Percentiles rank a stretch among this genome's conserved stretches.
phyloP scores from a whole-genome alignment of 2,888 invertebrate species.

The Nipponacmea schrenckii region DNA sequence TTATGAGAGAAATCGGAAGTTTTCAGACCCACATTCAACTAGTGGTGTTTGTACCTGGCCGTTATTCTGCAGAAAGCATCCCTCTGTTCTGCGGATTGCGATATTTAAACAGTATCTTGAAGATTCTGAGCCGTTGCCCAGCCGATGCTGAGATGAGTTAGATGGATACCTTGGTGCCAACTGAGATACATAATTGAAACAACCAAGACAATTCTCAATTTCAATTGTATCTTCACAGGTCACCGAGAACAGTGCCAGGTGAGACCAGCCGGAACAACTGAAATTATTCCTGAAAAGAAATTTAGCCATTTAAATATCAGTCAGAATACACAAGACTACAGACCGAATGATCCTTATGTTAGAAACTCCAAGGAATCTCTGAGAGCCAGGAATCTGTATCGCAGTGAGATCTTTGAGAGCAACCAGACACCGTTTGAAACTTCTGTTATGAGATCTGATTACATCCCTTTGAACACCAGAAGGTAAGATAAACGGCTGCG shows the following conservation, averaged over 20 bases:
- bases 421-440: constrained; percentile 30
- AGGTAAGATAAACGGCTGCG: constrained; percentile 29
- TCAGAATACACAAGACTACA: constrained; percentile 48
- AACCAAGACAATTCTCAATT: too few relatives aligned
- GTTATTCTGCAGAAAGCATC: too few relatives aligned
- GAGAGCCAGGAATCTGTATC: constrained; percentile 37
- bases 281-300: constrained; percentile 36
- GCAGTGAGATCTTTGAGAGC: background rate
- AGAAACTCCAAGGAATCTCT: constrained; percentile 43
- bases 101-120: too few relatives aligned
- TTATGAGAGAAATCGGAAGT: too few relatives aligned
- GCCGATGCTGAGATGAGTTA: too few relatives aligned
- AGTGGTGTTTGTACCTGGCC: too few relatives aligned
- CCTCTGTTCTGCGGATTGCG: too few relatives aligned
- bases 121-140: too few relatives aligned
- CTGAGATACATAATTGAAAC: too few relatives aligned
- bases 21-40: too few relatives aligned
- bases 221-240: too few relatives aligned
- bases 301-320: constrained; percentile 47
- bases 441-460: constrained; percentile 59
- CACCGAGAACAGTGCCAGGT: constrained; percentile 32
- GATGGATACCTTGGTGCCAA: too few relatives aligned
- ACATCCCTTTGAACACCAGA: constrained; percentile 37
- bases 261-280: constrained; percentile 47
- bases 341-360: constrained; percentile 43